Base-by-base conservation (phyloP, 2,797 vertebrate species). In the Diplodus puntazzo region DNA sequence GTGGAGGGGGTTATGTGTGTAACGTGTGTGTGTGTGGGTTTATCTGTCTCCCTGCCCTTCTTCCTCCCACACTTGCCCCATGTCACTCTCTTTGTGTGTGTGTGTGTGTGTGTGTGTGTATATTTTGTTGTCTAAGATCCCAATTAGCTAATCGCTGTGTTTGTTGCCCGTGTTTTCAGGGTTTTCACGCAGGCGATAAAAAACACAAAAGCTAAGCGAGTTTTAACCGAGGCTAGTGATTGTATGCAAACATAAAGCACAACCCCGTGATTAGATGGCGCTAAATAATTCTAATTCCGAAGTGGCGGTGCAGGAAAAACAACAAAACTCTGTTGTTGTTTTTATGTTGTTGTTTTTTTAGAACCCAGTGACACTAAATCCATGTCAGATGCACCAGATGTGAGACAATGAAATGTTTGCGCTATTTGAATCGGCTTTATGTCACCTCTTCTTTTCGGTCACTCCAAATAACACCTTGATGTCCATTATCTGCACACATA, bases 401-500 rank as follows among this genome's bases (percentile, higher is more conserved):
- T 88, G 88, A 93, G 84, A 88, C 87, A 92, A 90, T 90, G 82
- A 90, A 92, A 93, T 93, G 90, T 92, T 93, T 92, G 81, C 81
- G 73, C 86, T 81, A 72, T 88, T 91, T 85, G 83, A 91, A 95
- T 92, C 92, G 94, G 91, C 87, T 95, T 93, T 92, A 88, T 91
- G 94, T 95, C 94, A 91, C 85, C 79, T 87, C 77, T 89, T 87
- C 80, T 92, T 93, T 93, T 92, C 75, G 75, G 82, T 88, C 86
- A 88, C 83, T 89, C 80, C 89, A 91, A 94, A 93, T 90, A 93
- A 94, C 93, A 93, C 90, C 89, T 92, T 90, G 90, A 92, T 94
- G 92, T 94, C 92, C 89, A 94, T 94, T 95, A 94, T 96, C 92
- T 94, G 81, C 87, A 88, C 89, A 84, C 90, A 88, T 95, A 95